A percentile compares a stretch with the other conserved stretches of the same genome.
Conservation (phyloP, 2,797 vertebrate species). For the Sebastes trivittatus region DNA sequence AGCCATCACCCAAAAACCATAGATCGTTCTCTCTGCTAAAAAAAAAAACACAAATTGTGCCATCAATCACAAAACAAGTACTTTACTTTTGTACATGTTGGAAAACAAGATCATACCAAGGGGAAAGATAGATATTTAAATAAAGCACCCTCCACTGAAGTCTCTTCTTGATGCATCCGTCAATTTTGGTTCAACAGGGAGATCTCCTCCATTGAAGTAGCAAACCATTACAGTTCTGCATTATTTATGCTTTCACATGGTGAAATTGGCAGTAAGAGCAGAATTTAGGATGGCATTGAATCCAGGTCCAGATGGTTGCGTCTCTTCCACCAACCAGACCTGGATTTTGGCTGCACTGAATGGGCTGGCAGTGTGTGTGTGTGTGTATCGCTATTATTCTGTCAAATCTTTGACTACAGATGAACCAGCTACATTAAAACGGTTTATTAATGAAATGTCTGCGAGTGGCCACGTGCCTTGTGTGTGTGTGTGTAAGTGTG, state of each 20-base stretch:
- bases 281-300: background rate
- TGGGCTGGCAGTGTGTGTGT: background rate
- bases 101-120: background rate
- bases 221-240: background rate
- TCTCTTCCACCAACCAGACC: constrained; percentile 5
- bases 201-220: background rate
- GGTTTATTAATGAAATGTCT: background rate
- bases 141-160: background rate
- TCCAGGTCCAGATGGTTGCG: constrained; percentile 8
- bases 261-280: background rate
- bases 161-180: background rate
- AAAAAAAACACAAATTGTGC: background rate
- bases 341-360: constrained; percentile 10
- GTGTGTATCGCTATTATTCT: background rate
- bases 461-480: background rate
- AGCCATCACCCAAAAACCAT: background rate
- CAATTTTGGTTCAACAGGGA: background rate
- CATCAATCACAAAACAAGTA: background rate
- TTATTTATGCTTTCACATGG: constrained; percentile 2
- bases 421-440: background rate
- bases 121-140: no score
- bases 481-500: background rate
- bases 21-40: background rate
- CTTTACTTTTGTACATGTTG: background rate
- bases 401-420: background rate